phyloP scores from a whole-genome alignment of 2,113 vertebrate genomes.

The Ia io region DNA sequence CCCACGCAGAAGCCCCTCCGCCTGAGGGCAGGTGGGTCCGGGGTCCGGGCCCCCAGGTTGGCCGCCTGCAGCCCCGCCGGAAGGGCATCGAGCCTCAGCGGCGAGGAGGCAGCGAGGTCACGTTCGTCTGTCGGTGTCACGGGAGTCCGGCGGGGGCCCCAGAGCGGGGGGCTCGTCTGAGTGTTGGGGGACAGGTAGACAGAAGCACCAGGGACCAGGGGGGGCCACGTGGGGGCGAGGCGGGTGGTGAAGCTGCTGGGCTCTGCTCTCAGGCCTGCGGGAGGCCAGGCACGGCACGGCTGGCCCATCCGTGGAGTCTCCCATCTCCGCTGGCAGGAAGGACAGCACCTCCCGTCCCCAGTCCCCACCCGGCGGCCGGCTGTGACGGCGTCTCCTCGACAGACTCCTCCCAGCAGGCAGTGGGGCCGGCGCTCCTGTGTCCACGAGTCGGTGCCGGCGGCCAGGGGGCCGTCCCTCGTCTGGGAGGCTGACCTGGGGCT shows the following conservation, averaged over 20 bases:
- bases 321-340: rapidly evolving
- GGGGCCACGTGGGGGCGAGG: rapidly evolving
- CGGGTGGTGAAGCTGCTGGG: rapidly evolving
- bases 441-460: no score
- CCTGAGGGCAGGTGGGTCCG: not conserved
- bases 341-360: not conserved
- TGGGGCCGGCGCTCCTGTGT: not conserved
- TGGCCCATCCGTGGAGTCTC: rapidly evolving
- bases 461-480: not conserved
- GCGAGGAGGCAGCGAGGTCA: not conserved
- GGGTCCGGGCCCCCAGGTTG: not conserved
- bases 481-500: not conserved
- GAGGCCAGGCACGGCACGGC: not conserved
- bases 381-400: not conserved
- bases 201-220: not conserved
- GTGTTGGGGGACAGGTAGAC: not conserved
- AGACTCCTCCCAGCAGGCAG: not conserved
- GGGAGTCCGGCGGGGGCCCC: not conserved
- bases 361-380: no score
- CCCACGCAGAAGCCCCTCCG: not conserved
- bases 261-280: no score
- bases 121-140: not conserved
- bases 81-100: not conserved
- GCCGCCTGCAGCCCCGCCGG: rapidly evolving
- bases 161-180: rapidly evolving